Evolutionary conservation across 2,797 vertebrate species (phyloP).

Genomic region (Poeciliopsis turneri): DNA sequence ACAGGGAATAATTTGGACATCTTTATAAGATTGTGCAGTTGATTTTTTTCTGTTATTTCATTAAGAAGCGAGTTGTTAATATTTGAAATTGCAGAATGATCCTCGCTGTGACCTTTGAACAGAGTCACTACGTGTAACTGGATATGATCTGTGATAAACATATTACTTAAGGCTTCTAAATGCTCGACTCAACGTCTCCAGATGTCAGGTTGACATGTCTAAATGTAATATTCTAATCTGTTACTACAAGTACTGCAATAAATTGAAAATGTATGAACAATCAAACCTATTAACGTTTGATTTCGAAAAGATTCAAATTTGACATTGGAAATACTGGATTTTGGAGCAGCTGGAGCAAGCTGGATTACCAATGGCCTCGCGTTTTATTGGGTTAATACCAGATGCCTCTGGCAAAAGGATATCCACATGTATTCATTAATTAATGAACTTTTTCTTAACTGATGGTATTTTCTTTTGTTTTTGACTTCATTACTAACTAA

Average conservation of each 20-base stretch:
- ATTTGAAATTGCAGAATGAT: not conserved
- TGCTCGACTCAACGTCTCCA: not conserved
- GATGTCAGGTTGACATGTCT: not conserved
- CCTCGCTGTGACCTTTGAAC: conserved; percentile 9
- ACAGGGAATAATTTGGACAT: not conserved
- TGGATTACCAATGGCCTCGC: not conserved
- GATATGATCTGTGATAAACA: not conserved
- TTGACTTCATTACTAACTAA: not conserved
- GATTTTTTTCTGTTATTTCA: not conserved
- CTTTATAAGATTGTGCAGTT: not conserved
- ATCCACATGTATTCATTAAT: not conserved
- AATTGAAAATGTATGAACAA: too few species aligned
- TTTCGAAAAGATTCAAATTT: not conserved
- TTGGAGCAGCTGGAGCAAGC: not conserved
- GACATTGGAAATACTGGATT: not conserved
- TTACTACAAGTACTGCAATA: not conserved
- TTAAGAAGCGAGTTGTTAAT: not conserved
- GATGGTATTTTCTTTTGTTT: not conserved
- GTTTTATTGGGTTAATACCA: not conserved
- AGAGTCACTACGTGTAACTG: not conserved
- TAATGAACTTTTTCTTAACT: not conserved
- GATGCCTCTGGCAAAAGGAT: not conserved
- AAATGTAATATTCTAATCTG: not conserved
- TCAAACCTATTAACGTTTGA: not conserved
- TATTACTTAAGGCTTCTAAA: not conserved